Conservation (phyloP, 1,140 invertebrate genomes). For the Hycleus cichorii region DNA sequence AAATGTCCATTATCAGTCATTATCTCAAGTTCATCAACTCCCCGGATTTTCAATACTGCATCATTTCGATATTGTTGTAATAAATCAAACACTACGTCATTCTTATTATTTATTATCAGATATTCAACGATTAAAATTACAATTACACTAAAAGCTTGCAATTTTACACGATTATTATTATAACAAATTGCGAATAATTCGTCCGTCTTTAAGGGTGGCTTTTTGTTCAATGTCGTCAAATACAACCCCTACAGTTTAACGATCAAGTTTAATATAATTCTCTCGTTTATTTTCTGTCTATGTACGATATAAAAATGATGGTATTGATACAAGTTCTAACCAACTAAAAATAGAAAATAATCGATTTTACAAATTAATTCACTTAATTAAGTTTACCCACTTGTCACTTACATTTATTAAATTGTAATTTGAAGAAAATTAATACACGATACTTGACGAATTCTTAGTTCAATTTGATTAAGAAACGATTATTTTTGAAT, state of each 20-base stretch:
- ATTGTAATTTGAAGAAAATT: conserved; percentile 12
- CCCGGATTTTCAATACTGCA: conserved; percentile 5
- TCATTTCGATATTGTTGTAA: not conserved
- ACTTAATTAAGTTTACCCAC: conserved; percentile 17
- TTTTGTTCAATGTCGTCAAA: too few relatives aligned
- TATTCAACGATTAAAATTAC: too few relatives aligned
- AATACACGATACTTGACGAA: not conserved
- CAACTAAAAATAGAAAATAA: conserved; percentile 25
- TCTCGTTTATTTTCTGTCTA: not conserved
- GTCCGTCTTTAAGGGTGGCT: too few relatives aligned
- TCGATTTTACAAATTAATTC: conserved; percentile 25
- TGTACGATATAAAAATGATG: conserved; percentile 8
- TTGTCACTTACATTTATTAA: conserved; percentile 8
- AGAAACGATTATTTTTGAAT: too few relatives aligned
- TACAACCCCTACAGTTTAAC: too few relatives aligned
- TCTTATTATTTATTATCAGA: too few relatives aligned
- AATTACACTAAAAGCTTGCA: too few relatives aligned
- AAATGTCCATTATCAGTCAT: conserved; percentile 32
- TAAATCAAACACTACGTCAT: too few relatives aligned
- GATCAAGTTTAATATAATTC: not conserved
- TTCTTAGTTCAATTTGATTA: too few relatives aligned
- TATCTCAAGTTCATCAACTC: conserved; percentile 36
- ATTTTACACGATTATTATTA: too few relatives aligned
- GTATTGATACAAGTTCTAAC: conserved; percentile 10
- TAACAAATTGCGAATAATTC: too few relatives aligned